Evolutionary conservation across 1,140 invertebrate genomes (phyloP).

Genomic region (Fopius arisanus): DNA sequence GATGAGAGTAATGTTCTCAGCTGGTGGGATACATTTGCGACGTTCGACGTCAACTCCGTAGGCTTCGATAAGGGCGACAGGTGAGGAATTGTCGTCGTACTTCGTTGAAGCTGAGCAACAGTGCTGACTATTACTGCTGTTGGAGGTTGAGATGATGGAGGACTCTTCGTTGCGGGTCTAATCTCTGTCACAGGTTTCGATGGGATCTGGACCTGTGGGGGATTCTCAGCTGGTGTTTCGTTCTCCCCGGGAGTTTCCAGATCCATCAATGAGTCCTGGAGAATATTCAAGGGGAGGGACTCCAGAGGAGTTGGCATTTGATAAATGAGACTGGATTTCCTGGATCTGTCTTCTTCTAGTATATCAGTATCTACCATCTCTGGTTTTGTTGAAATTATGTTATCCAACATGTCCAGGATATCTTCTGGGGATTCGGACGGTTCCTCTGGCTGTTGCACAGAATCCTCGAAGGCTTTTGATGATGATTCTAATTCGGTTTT

Average conservation of each 20-base stretch:
- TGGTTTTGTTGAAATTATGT: constrained; percentile 67
- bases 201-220: not conserved
- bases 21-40: constrained; percentile 75
- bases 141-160: constrained; percentile 29
- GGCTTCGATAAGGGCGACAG: constrained; percentile 76
- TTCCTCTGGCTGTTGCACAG: constrained; percentile 45
- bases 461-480: constrained; percentile 34
- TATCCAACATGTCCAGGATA: constrained; percentile 74
- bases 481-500: not conserved
- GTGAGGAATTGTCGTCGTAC: constrained; percentile 68
- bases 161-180: constrained; percentile 32
- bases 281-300: constrained; percentile 57
- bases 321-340: constrained; percentile 56
- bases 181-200: not conserved
- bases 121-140: constrained; percentile 40
- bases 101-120: constrained; percentile 53
- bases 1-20: constrained; percentile 64
- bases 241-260: constrained; percentile 51
- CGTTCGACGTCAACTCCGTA: constrained; percentile 74
- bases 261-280: constrained; percentile 58
- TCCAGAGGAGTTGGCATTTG: constrained; percentile 58
- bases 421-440: constrained; percentile 71
- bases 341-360: constrained; percentile 47
- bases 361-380: constrained; percentile 58
- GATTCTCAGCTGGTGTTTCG: constrained; percentile 32